Base-by-base conservation (phyloP, 2,888 invertebrate species). In the Mimumesa dahlbomi region DNA sequence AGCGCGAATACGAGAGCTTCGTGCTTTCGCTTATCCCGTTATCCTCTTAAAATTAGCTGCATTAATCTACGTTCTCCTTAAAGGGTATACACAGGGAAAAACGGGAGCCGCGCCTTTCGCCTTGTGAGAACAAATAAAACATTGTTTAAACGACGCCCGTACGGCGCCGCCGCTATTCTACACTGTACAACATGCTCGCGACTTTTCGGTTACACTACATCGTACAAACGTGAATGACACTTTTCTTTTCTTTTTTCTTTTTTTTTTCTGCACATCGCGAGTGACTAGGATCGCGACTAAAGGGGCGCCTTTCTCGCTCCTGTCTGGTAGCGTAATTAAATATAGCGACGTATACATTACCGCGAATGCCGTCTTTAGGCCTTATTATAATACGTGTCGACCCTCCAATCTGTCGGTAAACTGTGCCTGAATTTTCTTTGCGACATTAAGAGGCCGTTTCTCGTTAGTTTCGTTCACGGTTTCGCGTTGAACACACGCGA, bases 181-280 rank as follows among this genome's bases (percentile, higher is more conserved):
- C 66, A 72, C 75, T 79, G 79, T 79, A 79, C 79, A n/a, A n/a
- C n/a, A 79, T 46, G 52, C 57, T 48, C 29, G 40, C 38, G 57
- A 16, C 16, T 36, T 21, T 62, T 57, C 22, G n/a, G n/a, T n/a
- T 31, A 21, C 11, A 19, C 34, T 29, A 9, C 5, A 38, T 49
- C 50, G 18, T 46, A 29, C 48, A 48, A 29, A 54, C 18, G 49
- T 25, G 50, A 63, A 57, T 52, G 46, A 45, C 42, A 56, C 46
- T 53, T 45, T n/a, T n/a, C n/a, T n/a, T n/a, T n/a, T n/a, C n/a
- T n/a, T n/a, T n/a, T n/a, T n/a, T n/a, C n/a, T n/a, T n/a, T n/a
- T n/a, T n/a, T n/a, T n/a, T n/a, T n/a, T n/a, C n/a, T 52, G 58
- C 54, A 56, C 43, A 13, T 40, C 52, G 48, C 40, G 36, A 25